Base-by-base conservation (phyloP, 2,113 vertebrate species). In the Embiotoca jacksoni region DNA sequence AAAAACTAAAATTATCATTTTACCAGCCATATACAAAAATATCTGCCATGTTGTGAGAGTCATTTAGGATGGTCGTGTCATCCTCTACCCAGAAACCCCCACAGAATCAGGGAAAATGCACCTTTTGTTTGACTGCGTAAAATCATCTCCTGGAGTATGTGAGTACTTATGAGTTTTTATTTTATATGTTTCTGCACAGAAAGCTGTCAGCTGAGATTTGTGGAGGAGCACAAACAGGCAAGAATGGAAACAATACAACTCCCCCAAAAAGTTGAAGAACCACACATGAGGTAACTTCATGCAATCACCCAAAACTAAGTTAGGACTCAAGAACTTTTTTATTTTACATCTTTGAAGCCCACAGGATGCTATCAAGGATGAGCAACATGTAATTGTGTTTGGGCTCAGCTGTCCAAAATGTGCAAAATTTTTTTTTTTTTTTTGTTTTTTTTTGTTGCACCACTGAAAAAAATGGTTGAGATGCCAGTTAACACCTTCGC, bases 201-300 rank as follows among this genome's bases (percentile, higher is more conserved):
- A 36, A 61, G 52, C 36, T 30, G 44, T 77, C 65, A 37, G 23
- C 39, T 30, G 75, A 63, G 82, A 75, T 64, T 5, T 37, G 23
- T 52, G 1, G 53, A 15, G 7, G 15, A 77, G 23, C 41, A 61
- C 35, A 16, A 73, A 59, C 16, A 59, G 55, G 55, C 46, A 64
- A 64, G 76, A 75, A 59, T 46, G 41, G 31, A 87, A 63, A 56
- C 39, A 75, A 52, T 54, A 61, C 41, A 56, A 55, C 55, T 33
- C 16, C 37, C 47, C n/a, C 7, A 69, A 72, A 65, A 74, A 78
- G 72, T 72, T 54, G 36, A 59, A 78, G 72, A 65, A 73, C 68
- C 49, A 57, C 67, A 58, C 23, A 83, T 86, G 86, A 90, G 80
- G 86, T 84, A 90, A 89, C 83, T 72, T 81, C 30, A 37, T 44